Base-by-base conservation (phyloP, 2,888 invertebrate genomes). In the Cactoblastis cactorum region DNA sequence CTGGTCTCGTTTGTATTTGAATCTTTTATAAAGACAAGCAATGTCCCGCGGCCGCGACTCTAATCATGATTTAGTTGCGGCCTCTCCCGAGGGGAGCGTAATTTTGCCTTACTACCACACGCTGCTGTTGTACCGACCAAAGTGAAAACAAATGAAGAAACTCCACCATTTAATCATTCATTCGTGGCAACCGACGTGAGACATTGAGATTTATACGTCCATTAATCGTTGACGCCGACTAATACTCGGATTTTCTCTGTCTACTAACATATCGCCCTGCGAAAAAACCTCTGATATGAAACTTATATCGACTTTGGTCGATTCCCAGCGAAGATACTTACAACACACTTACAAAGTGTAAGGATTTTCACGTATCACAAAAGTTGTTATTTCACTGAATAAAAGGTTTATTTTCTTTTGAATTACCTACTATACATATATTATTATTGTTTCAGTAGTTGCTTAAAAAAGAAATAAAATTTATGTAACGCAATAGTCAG, bases 131-230 rank as follows among this genome's bases (percentile, higher is more conserved):
- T 78, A 74, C 74, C 65, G 69, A 69, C 80, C 70, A 79, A 82
- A 83, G 84, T 85, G 84, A 85, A 85, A 86, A 85, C 85, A 83
- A 87, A 86, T 85, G 77, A 83, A 83, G 78, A 74, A 75, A 78
- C 76, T 75, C 75, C 74, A 71, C 67, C 76, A 77, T 77, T 86
- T 87, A 87, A 87, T 86, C 82, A 86, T 85, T 86, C 86, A 87
- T 83, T 80, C 71, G 66, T 67, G 68, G 50, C 56, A 65, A 63
- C 69, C 66, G 71, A 70, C 69, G 68, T 71, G 69, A 67, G 70
- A 80, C 70, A 85, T 87, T 84, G 76, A 80, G 84, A 86, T 86
- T 84, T 85, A 86, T 86, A 66, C 67, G 59, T 59, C 64, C 69
- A 72, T 74, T 76, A 72, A 75, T 75, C 74, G 73, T 71, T 75